Evolutionary conservation across 2,113 vertebrate species (phyloP).

Genomic region (Bufo gargarizans): DNA sequence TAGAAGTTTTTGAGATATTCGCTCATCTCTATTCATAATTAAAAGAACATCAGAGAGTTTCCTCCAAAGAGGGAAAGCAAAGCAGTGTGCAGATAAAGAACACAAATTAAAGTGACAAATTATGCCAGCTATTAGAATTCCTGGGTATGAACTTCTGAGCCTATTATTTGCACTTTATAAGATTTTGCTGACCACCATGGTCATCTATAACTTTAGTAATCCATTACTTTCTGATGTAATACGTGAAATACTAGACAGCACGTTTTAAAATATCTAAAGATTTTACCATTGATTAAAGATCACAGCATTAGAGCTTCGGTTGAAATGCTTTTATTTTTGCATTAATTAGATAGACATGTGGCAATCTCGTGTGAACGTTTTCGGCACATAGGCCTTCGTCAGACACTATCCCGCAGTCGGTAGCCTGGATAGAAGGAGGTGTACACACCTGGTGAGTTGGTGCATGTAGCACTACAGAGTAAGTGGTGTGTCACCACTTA

Average conservation of each 20-base stretch:
- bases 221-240: background rate
- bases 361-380: no score
- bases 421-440: no score
- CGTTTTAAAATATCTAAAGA: background rate
- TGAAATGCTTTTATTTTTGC: no score
- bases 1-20: no score
- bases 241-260: background rate
- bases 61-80: slow-evolving; percentile 21
- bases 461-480: no score
- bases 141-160: background rate
- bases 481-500: no score
- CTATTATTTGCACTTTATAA: slow-evolving; percentile 2
- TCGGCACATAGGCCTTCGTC: no score
- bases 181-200: background rate
- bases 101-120: slow-evolving; percentile 41
- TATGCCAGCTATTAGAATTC: slow-evolving; percentile 6
- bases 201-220: background rate
- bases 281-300: no score
- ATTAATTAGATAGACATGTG: no score
- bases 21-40: slow-evolving; percentile 16
- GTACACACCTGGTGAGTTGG: no score
- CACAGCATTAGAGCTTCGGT: no score
- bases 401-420: no score
- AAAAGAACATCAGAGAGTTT: slow-evolving; percentile 43
- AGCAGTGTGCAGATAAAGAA: slow-evolving; percentile 31